These are phyloP conservation scores for Drosophila tani DNA, from an alignment of 1,140 invertebrate species.

Conservation along the genomic window DNA sequence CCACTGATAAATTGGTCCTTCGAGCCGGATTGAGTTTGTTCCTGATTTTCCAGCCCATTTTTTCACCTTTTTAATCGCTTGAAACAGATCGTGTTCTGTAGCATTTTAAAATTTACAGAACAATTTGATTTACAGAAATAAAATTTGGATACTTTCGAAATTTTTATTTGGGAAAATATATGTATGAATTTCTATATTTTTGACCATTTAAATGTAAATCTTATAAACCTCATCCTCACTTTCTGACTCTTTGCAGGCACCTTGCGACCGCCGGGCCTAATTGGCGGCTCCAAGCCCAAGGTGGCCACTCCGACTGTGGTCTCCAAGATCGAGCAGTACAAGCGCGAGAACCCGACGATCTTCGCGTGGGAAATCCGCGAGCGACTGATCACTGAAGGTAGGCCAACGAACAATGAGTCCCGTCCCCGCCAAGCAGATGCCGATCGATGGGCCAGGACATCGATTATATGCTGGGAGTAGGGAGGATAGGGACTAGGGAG, in stretches of 20 bases:
- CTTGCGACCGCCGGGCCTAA: conserved; percentile 96
- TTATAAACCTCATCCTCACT: not conserved
- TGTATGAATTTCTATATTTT: not conserved
- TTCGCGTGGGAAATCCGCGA: conserved; percentile 99
- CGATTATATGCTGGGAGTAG: not conserved
- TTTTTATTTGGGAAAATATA: no score
- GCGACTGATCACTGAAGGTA: conserved; percentile 97
- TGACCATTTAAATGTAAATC: not conserved
- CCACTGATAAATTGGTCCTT: no score
- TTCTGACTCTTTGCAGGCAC: conserved; percentile 90
- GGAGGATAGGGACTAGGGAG: not conserved
- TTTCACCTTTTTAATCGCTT: no score
- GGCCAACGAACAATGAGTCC: conserved; percentile 59
- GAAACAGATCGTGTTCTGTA: not conserved
- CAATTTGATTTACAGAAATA: not conserved
- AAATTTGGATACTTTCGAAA: no score
- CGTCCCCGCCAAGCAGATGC: conserved; percentile 5
- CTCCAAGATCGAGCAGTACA: conserved; percentile 98
- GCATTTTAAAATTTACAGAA: no score
- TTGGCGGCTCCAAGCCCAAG: conserved; percentile 99
- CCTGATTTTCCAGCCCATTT: no score
- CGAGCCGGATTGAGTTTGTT: no score
- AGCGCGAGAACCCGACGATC: conserved; percentile 97
- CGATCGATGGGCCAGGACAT: conserved; percentile 17
- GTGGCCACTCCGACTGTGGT: conserved; percentile 98